A percentile compares a stretch with the other conserved stretches of the same genome.
phyloP scores from a whole-genome alignment of 1,140 invertebrate genomes.

The roundworm (Caenorhabditis elegans) region DNA sequence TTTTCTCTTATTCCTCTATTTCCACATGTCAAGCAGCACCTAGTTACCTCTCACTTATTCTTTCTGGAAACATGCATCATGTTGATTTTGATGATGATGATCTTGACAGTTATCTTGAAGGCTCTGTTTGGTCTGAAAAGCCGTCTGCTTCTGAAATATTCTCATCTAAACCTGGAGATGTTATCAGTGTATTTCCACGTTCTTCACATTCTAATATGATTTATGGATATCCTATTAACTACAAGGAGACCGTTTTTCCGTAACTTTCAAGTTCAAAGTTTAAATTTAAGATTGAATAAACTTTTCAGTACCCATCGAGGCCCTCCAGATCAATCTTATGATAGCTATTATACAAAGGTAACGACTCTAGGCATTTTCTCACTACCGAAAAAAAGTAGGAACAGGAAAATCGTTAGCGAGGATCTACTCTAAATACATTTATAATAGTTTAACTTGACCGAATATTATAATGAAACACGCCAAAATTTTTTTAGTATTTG shows the following conservation, averaged over 20 bases:
- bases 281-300: not conserved
- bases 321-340: not conserved
- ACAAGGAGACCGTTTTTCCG: slow-evolving; percentile 7
- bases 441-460: too few species aligned
- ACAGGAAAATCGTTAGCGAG: too few species aligned
- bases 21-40: too few species aligned
- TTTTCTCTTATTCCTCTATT: not conserved
- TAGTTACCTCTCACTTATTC: not conserved
- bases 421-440: too few species aligned
- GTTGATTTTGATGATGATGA: slow-evolving; percentile 24
- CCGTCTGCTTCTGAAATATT: slow-evolving; percentile 27
- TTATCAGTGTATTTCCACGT: slow-evolving; percentile 18
- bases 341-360: slow-evolving; percentile 19
- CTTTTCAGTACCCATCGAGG: not conserved
- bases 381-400: too few species aligned
- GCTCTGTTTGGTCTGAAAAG: slow-evolving; percentile 30
- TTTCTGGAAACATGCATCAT: not conserved
- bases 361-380: too few species aligned
- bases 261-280: not conserved
- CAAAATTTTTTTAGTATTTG: too few species aligned
- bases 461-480: too few species aligned
- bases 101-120: slow-evolving; percentile 19
- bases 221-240: slow-evolving; percentile 12
- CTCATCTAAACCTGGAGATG: not conserved
- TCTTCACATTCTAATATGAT: slow-evolving; percentile 32